Evolutionary conservation across 2,797 vertebrate genomes (phyloP).

Genomic region (Atherinosoma microstoma): DNA sequence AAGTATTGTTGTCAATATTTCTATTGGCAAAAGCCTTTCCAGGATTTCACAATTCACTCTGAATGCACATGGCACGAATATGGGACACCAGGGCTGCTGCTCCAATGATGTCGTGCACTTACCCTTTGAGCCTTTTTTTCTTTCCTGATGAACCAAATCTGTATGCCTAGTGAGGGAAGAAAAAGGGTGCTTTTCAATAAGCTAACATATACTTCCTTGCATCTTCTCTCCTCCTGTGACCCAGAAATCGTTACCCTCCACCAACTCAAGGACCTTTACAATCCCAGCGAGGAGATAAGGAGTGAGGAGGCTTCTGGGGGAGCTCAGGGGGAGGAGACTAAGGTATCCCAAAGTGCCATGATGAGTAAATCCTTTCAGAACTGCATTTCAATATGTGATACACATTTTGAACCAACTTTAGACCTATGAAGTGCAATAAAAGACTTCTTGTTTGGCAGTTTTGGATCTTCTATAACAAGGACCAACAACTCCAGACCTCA

Average conservation of each 20-base stretch:
- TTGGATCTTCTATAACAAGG: neutral
- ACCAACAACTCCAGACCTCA: too few relatives aligned
- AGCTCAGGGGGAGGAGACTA: neutral
- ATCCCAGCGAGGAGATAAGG: neutral
- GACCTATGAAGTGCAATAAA: neutral
- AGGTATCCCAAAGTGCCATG: neutral
- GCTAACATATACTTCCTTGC: neutral
- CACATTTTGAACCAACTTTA: neutral
- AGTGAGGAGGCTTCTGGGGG: neutral
- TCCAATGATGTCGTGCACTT: neutral
- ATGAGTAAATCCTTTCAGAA: neutral
- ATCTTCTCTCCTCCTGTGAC: slow-evolving; percentile 1
- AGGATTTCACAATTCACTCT: neutral
- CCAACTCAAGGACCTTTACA: neutral
- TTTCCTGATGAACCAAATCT: neutral
- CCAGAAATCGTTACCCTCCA: slow-evolving; percentile 3
- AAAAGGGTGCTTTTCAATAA: neutral
- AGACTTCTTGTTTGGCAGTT: neutral
- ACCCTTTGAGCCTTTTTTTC: neutral
- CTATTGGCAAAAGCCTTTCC: neutral
- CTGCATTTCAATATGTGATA: neutral
- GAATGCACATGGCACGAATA: neutral
- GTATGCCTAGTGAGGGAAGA: neutral
- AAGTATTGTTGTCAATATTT: slow-evolving; percentile 17
- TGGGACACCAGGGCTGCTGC: neutral